A percentile compares a stretch with the other conserved stretches of the same genome.
Conservation (phyloP, 1,140 invertebrate species). For the Geopemphigus sp. region DNA sequence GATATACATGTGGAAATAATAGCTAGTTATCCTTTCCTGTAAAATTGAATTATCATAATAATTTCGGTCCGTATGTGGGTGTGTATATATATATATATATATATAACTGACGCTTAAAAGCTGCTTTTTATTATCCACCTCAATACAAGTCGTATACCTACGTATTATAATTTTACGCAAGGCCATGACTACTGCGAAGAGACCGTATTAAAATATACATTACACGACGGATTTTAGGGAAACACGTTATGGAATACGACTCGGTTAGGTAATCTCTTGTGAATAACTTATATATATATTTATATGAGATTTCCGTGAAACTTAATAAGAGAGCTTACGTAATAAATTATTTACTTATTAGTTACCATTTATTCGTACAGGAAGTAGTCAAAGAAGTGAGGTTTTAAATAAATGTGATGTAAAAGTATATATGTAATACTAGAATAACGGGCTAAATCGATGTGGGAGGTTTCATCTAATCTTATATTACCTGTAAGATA, state of each 20-base stretch:
- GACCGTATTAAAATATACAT: no score
- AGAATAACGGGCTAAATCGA: no score
- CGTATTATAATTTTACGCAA: not conserved
- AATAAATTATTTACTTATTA: no score
- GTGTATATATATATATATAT: not conserved
- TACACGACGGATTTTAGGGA: not conserved
- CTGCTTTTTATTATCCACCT: not conserved
- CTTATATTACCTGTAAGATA: no score
- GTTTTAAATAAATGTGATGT: no score
- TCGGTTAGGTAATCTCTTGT: not conserved
- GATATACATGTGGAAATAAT: not conserved
- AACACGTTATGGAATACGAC: not conserved
- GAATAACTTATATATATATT: not conserved
- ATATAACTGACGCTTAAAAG: not conserved
- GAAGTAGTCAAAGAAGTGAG: no score
- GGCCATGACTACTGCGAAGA: not conserved
- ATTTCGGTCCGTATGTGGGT: not conserved
- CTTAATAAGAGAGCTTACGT: no score
- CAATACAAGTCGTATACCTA: not conserved
- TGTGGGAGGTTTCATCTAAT: no score
- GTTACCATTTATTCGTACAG: no score
- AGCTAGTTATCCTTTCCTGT: not conserved
- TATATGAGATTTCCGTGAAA: no score
- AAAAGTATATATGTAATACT: no score
- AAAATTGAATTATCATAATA: constrained; percentile 10